Conservation (phyloP, 2,888 invertebrate species). For the Coleophora deauratella region DNA sequence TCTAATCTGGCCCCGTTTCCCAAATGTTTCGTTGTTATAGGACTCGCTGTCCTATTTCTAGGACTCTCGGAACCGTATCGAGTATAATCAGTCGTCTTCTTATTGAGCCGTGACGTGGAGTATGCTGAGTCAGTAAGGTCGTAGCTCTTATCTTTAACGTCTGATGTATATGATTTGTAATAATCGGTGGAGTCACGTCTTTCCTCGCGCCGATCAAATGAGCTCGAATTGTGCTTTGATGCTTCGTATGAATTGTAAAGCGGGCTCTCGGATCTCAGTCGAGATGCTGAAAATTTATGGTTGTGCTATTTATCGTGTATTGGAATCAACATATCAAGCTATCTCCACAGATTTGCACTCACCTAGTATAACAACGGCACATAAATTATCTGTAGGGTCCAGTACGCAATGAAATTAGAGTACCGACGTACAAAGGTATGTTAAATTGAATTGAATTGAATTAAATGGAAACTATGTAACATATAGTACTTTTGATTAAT, state of each 20-base stretch:
- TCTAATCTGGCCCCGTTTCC: slow-evolving; percentile 65
- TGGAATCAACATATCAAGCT: slow-evolving; percentile 4
- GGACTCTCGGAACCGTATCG: slow-evolving; percentile 64
- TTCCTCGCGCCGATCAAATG: slow-evolving; percentile 61
- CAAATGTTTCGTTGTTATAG: slow-evolving; percentile 71
- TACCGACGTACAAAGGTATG: too few species aligned
- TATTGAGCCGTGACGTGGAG: slow-evolving; percentile 52
- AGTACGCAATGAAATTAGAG: too few species aligned
- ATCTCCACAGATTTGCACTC: too few species aligned
- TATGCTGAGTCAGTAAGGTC: slow-evolving; percentile 64
- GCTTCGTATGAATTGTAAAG: slow-evolving; percentile 55
- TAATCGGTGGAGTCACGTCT: slow-evolving; percentile 57
- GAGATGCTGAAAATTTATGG: slow-evolving; percentile 47
- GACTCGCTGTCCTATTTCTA: slow-evolving; percentile 59
- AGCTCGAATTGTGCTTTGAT: slow-evolving; percentile 48
- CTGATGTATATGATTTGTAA: slow-evolving; percentile 57
- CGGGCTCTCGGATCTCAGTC: slow-evolving; percentile 64
- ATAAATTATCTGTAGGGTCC: too few species aligned
- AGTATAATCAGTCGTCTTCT: slow-evolving; percentile 41
- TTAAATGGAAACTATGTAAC: too few species aligned
- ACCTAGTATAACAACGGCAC: too few species aligned
- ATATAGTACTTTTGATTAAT: too few species aligned
- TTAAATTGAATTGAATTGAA: too few species aligned
- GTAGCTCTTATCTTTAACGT: slow-evolving; percentile 56
- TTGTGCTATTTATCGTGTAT: slow-evolving; percentile 9